Evolutionary conservation across 1,140 invertebrate species (phyloP).

Genomic region (Helicoverpa armigera): DNA sequence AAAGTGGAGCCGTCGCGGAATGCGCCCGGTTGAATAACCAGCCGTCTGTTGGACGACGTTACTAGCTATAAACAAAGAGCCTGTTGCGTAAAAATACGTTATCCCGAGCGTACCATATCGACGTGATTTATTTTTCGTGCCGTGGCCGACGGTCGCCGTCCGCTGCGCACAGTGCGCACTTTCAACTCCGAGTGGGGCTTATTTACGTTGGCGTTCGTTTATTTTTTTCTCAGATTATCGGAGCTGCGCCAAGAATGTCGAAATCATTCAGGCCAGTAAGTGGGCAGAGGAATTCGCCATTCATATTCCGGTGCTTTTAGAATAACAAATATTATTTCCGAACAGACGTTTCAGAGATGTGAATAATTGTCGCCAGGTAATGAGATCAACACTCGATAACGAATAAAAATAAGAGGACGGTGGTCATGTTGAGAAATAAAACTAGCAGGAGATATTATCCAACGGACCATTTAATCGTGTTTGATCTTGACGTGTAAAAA

Average conservation of each 20-base stretch:
- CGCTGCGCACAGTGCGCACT: conserved; percentile 64
- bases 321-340: conserved; percentile 55
- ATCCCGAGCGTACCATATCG: conserved; percentile 75
- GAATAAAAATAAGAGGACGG: conserved; percentile 29
- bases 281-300: conserved; percentile 84
- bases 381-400: conserved; percentile 14
- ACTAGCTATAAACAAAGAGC: conserved; percentile 82
- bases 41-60: conserved; percentile 71
- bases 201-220: conserved; percentile 82
- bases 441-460: conserved; percentile 25
- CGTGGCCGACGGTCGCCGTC: conserved; percentile 55
- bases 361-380: conserved; percentile 27
- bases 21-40: conserved; percentile 85
- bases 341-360: conserved; percentile 58
- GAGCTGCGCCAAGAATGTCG: conserved; percentile 85
- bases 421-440: conserved; percentile 3
- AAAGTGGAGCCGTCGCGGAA: conserved; percentile 83
- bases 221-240: conserved; percentile 84
- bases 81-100: conserved; percentile 85
- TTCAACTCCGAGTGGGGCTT: conserved; percentile 73
- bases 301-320: conserved; percentile 75
- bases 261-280: conserved; percentile 86
- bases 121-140: conserved; percentile 81
- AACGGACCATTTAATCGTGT: conserved; percentile 25
- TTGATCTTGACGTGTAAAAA: conserved; percentile 43